Conservation (phyloP, 1,140 invertebrate genomes). For the Cyclina sinensis region DNA sequence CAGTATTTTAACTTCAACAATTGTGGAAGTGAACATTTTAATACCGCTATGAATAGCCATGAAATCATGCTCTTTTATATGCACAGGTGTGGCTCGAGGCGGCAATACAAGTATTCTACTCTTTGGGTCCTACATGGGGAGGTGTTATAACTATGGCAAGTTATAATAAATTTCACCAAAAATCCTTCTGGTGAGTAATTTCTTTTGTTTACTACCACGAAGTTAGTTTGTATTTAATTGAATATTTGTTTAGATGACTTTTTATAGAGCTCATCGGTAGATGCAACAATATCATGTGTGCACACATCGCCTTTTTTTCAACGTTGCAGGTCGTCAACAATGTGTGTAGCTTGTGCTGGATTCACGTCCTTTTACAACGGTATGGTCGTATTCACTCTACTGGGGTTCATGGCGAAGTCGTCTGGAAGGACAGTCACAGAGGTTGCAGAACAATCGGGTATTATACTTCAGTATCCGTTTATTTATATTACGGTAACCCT, state of each 20-base stretch:
- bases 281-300: too few relatives aligned
- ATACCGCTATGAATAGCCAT: too few relatives aligned
- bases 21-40: too few relatives aligned
- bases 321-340: slow-evolving; percentile 42
- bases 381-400: slow-evolving; percentile 50
- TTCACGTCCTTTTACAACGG: slow-evolving; percentile 51
- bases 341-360: slow-evolving; percentile 27
- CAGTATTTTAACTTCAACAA: too few relatives aligned
- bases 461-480: too few relatives aligned
- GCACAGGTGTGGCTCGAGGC: slow-evolving; percentile 94
- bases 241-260: too few relatives aligned
- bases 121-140: slow-evolving; percentile 92
- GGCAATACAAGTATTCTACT: slow-evolving; percentile 93
- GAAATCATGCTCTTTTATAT: too few relatives aligned
- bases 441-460: slow-evolving; percentile 49
- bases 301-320: too few relatives aligned
- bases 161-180: slow-evolving; percentile 93
- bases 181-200: slow-evolving; percentile 91
- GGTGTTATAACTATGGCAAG: slow-evolving; percentile 92
- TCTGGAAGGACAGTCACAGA: slow-evolving; percentile 49
- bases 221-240: too few relatives aligned
- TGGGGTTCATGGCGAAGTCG: slow-evolving; percentile 56
- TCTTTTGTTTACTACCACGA: too few relatives aligned
- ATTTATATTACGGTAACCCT: too few relatives aligned
- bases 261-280: too few relatives aligned